These are phyloP conservation scores for Dexiosoma caninum DNA, from an alignment of 2,888 invertebrate genomes.

Conservation along the genomic window DNA sequence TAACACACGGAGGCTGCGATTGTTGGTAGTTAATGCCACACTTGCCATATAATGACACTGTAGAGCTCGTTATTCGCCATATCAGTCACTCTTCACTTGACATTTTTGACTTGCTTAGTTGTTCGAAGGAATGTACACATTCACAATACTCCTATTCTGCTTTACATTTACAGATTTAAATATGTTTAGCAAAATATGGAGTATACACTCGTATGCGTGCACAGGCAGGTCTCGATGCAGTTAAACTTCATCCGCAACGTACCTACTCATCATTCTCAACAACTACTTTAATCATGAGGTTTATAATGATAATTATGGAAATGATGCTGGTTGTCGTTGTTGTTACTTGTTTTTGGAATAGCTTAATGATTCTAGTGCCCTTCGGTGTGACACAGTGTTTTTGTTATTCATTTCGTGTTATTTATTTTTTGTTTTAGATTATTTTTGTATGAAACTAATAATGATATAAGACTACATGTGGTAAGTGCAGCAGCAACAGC, in stretches of 20 bases:
- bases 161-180: conserved; percentile 7
- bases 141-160: conserved; percentile 29
- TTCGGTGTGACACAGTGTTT: conserved; percentile 18
- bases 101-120: conserved; percentile 71
- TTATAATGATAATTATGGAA: conserved; percentile 32
- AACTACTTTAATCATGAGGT: conserved; percentile 30
- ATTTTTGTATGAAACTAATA: conserved; percentile 48
- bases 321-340: not conserved
- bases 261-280: conserved; percentile 18
- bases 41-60: conserved; percentile 67
- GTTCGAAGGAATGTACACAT: conserved; percentile 20
- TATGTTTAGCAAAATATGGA: not conserved
- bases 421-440: conserved; percentile 17
- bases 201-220: not conserved
- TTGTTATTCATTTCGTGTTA: too few species aligned
- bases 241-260: conserved; percentile 22
- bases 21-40: conserved; percentile 65
- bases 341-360: conserved; percentile 58
- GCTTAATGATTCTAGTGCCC: conserved; percentile 60
- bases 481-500: not conserved
- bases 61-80: conserved; percentile 74
- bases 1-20: conserved; percentile 50
- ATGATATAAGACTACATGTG: not conserved
- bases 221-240: conserved; percentile 23
- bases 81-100: conserved; percentile 76